These are phyloP conservation scores for Rhynchophorus ferrugineus DNA, from an alignment of 1,140 invertebrate genomes.

Conservation along the genomic window DNA sequence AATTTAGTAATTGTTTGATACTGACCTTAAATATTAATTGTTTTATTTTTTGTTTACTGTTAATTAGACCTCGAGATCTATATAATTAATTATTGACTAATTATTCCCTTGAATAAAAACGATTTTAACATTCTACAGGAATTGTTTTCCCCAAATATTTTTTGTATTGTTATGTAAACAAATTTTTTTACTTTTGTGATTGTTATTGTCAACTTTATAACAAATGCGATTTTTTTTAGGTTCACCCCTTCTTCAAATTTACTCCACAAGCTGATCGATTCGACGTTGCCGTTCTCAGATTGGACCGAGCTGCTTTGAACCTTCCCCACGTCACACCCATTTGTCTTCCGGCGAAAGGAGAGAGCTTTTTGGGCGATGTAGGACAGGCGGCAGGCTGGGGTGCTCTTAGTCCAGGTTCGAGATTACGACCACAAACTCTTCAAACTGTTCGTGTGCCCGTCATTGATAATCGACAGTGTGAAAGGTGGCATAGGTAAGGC, in stretches of 20 bases:
- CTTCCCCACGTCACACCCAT: constrained; percentile 91
- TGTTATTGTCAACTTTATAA: too few relatives aligned
- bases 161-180: too few relatives aligned
- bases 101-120: too few relatives aligned
- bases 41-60: too few relatives aligned
- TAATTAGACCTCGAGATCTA: too few relatives aligned
- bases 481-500: constrained; percentile 41
- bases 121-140: too few relatives aligned
- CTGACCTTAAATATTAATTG: too few relatives aligned
- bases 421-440: constrained; percentile 79
- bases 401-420: constrained; percentile 77
- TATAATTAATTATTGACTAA: too few relatives aligned
- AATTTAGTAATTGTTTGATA: too few relatives aligned
- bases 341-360: constrained; percentile 83
- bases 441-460: constrained; percentile 91
- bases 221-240: constrained; percentile 47
- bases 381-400: constrained; percentile 94
- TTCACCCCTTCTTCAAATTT: constrained; percentile 92
- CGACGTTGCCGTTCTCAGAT: constrained; percentile 82
- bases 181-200: too few relatives aligned
- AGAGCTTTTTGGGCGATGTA: constrained; percentile 82
- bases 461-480: constrained; percentile 75
- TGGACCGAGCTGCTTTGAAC: constrained; percentile 81
- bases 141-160: too few relatives aligned
- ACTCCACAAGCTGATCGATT: constrained; percentile 85